These are phyloP conservation scores for Coryphaenoides rupestris DNA, from an alignment of 2,113 vertebrate genomes.

Conservation along the genomic window DNA sequence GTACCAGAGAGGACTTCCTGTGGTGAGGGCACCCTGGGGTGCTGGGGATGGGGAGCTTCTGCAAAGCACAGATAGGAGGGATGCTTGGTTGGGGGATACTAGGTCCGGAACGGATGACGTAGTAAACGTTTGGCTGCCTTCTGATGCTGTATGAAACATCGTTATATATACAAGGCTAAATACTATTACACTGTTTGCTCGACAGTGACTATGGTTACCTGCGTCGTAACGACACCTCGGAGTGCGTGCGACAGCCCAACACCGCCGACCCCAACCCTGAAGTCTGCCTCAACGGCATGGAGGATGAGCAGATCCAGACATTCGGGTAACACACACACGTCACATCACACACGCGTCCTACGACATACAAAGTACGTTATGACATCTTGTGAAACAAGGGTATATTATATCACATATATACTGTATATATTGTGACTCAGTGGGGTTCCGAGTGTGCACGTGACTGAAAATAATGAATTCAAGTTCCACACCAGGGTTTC, in stretches of 20 bases:
- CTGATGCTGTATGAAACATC: not conserved
- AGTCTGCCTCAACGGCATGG: constrained; percentile 64
- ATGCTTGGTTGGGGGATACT: no score
- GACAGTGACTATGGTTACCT: constrained; percentile 76
- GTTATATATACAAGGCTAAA: not conserved
- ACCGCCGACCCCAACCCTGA: constrained; percentile 58
- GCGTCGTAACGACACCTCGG: constrained; percentile 65
- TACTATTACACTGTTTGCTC: not conserved
- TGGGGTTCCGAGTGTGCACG: not conserved
- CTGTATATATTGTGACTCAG: no score
- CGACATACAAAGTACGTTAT: no score
- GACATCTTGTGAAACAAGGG: no score
- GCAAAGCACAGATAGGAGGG: no score
- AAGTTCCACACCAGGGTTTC: no score
- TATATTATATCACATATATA: not conserved
- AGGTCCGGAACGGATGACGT: not conserved
- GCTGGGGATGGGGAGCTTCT: no score
- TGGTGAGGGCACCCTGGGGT: constrained; percentile 43
- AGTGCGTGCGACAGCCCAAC: constrained; percentile 64
- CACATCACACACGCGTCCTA: not conserved
- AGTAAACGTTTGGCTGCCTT: no score
- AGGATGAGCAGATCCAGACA: constrained; percentile 68
- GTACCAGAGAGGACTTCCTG: constrained; percentile 66
- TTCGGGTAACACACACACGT: constrained; percentile 55
- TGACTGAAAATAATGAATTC: no score